Percentiles rank a stretch among this genome's conserved stretches.
Evolutionary conservation across 2,113 vertebrate species (phyloP).

Genomic region (Seriola aureovittata): DNA sequence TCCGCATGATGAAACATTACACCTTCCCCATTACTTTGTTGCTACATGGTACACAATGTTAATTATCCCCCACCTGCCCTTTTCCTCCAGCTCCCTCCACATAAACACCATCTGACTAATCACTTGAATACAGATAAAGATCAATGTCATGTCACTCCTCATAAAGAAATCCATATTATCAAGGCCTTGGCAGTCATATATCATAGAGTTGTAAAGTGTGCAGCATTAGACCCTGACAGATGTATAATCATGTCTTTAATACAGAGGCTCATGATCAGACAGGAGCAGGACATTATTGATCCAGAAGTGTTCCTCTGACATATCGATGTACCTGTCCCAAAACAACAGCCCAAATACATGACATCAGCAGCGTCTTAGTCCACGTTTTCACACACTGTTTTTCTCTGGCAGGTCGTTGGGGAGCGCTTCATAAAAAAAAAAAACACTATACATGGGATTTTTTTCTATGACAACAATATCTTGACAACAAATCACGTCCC

Average conservation of each 20-base stretch:
- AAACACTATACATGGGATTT: too few species aligned
- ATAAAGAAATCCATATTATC: constrained; percentile 63
- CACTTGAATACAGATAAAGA: constrained; percentile 46
- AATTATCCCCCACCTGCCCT: constrained; percentile 41
- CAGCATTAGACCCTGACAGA: constrained; percentile 5
- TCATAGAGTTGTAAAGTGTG: constrained; percentile 3
- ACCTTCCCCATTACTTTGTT: constrained; percentile 33
- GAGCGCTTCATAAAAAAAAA: too few species aligned
- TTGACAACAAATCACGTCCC: too few species aligned
- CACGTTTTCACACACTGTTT: too few species aligned
- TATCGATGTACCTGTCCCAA: constrained; percentile 2
- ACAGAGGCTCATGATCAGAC: constrained; percentile 38
- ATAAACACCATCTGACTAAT: constrained; percentile 44
- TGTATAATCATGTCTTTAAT: constrained; percentile 69
- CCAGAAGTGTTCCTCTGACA: neutral
- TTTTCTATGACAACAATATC: too few species aligned
- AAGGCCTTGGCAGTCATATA: constrained; percentile 13
- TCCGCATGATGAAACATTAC: constrained; percentile 46
- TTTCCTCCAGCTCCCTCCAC: constrained; percentile 27
- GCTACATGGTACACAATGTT: constrained; percentile 49
- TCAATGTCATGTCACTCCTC: constrained; percentile 61
- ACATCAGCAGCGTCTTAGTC: too few species aligned
- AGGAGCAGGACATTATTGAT: constrained; percentile 27
- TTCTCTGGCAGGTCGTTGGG: too few species aligned
- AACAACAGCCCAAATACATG: neutral